phyloP scores from a whole-genome alignment of 1,140 invertebrate genomes.

The Sycobia sp. region DNA sequence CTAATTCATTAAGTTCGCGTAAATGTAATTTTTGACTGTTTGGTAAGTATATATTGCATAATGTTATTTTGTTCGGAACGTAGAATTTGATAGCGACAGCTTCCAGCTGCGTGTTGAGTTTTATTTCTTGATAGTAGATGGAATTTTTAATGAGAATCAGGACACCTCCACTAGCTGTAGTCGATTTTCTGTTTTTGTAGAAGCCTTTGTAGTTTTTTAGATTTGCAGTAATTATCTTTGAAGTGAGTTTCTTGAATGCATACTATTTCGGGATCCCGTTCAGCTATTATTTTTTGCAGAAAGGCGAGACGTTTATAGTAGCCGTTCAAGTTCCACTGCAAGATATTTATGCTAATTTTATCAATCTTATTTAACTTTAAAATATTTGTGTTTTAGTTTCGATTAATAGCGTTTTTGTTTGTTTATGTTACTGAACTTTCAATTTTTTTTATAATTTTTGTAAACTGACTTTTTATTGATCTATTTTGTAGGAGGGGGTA shows the following conservation, averaged over 20 bases:
- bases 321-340: not conserved
- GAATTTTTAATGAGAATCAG: not conserved
- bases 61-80: not conserved
- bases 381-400: not conserved
- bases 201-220: not conserved
- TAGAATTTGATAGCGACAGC: not conserved
- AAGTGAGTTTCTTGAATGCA: constrained; percentile 5
- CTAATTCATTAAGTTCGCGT: not conserved
- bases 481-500: no score
- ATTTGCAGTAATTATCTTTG: not conserved
- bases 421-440: not conserved
- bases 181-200: not conserved
- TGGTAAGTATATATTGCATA: not conserved
- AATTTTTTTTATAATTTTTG: not conserved
- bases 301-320: not conserved
- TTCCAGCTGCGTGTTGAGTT: not conserved
- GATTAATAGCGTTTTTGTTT: not conserved
- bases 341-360: not conserved
- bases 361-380: not conserved
- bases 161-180: not conserved
- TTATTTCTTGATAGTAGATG: not conserved
- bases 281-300: not conserved
- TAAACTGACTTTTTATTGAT: no score
- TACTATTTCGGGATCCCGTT: not conserved
- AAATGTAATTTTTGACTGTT: not conserved